Conservation (phyloP, 1,140 invertebrate species). For the Tigriopus japonicus region DNA sequence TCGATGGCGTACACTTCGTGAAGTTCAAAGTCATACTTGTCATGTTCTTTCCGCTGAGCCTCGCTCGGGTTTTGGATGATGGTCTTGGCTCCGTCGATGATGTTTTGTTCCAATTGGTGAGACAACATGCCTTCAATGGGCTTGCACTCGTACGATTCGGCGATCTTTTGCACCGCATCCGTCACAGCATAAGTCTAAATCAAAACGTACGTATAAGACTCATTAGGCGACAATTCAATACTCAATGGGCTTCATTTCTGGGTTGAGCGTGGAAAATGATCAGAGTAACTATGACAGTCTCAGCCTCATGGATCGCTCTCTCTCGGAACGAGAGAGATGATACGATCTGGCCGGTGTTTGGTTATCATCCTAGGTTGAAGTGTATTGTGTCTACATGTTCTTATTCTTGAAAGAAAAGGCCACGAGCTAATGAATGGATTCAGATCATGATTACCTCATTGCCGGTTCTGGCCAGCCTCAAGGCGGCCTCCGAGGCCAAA, state of each 20-base stretch:
- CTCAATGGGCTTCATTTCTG: no score
- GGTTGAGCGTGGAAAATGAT: no score
- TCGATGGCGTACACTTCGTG: slow-evolving; percentile 98
- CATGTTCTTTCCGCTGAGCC: slow-evolving; percentile 90
- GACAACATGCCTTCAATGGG: slow-evolving; percentile 97
- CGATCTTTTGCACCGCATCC: slow-evolving; percentile 77
- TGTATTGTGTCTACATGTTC: no score
- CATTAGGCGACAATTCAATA: neutral
- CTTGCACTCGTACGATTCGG: slow-evolving; percentile 80
- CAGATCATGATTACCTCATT: slow-evolving; percentile 43
- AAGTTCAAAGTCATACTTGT: slow-evolving; percentile 86
- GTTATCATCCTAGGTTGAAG: no score
- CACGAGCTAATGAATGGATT: neutral
- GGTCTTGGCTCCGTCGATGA: slow-evolving; percentile 93
- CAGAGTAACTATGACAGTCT: no score
- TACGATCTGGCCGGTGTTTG: no score
- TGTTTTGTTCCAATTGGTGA: slow-evolving; percentile 82
- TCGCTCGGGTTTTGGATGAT: slow-evolving; percentile 97
- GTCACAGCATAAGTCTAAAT: slow-evolving; percentile 87
- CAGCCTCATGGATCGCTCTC: no score
- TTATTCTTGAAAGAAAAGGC: neutral
- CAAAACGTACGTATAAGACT: no score
- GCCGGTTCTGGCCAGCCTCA: slow-evolving; percentile 74
- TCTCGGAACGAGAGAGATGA: no score
- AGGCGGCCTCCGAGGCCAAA: slow-evolving; percentile 77